These are phyloP conservation scores for Heliconius hewitsoni DNA, from an alignment of 1,140 invertebrate genomes.

Conservation along the genomic window DNA sequence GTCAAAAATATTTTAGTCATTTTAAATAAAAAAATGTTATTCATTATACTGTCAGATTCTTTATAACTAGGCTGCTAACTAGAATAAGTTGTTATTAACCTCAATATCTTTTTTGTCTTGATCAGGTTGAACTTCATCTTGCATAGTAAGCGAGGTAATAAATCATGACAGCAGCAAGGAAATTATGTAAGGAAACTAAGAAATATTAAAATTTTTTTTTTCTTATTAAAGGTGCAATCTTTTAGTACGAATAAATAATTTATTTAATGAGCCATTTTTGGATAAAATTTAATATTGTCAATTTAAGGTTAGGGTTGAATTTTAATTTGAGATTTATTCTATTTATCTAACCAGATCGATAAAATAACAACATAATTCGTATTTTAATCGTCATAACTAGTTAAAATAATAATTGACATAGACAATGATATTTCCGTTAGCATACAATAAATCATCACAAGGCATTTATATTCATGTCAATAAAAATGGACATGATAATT, in stretches of 20 bases:
- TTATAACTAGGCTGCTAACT: too few species aligned
- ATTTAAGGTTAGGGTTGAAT: too few species aligned
- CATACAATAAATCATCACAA: background rate
- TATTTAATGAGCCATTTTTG: too few species aligned
- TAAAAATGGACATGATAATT: background rate
- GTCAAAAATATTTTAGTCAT: too few species aligned
- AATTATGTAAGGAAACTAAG: background rate
- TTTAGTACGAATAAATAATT: too few species aligned
- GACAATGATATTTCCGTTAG: background rate
- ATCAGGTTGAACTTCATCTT: background rate
- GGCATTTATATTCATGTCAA: background rate
- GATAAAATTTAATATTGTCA: too few species aligned
- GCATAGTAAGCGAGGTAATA: slow-evolving; percentile 7
- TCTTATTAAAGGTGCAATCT: too few species aligned
- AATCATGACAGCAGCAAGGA: background rate
- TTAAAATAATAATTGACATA: background rate
- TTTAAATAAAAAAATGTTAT: too few species aligned
- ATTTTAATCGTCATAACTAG: background rate
- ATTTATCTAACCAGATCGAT: too few species aligned
- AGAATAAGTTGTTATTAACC: too few species aligned
- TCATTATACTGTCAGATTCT: too few species aligned
- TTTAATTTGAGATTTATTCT: too few species aligned
- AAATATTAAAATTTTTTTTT: background rate
- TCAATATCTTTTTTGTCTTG: background rate
- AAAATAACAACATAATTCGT: background rate